phyloP scores from a whole-genome alignment of 2,113 vertebrate species.

The Tamias sibiricus region DNA sequence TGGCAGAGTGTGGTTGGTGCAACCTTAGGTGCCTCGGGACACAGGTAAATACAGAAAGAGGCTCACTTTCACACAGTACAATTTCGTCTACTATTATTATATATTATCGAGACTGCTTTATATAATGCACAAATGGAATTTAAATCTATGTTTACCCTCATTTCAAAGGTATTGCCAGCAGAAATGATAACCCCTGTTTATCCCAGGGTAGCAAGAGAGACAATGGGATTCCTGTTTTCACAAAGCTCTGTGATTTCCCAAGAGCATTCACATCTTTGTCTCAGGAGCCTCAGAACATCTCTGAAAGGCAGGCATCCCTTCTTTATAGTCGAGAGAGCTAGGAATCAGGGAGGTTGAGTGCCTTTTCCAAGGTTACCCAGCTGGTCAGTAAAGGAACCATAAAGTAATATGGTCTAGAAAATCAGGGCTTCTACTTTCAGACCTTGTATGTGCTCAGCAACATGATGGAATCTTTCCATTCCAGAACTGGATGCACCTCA shows the following conservation, averaged over 20 bases:
- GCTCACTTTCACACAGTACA: neutral
- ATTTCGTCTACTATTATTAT: slow-evolving; percentile 19
- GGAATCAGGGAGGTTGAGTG: neutral
- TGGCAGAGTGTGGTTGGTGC: slow-evolving; percentile 51
- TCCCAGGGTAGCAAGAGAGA: neutral
- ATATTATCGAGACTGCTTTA: neutral
- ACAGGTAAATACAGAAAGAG: neutral
- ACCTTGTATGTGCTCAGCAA: neutral
- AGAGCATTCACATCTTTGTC: neutral
- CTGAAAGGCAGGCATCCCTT: neutral
- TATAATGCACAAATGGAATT: neutral
- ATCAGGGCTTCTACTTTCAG: neutral
- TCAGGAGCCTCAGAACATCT: neutral
- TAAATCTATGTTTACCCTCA: neutral
- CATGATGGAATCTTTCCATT: neutral
- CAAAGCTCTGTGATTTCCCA: neutral
- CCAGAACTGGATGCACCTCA: neutral
- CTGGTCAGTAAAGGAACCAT: neutral
- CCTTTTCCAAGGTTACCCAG: neutral
- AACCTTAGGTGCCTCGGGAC: neutral
- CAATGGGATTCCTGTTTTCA: neutral
- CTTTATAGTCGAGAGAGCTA: neutral
- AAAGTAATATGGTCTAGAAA: too few relatives aligned
- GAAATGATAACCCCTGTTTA: neutral
- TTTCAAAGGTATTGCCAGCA: neutral